Conservation (phyloP, 2,113 vertebrate species). For the Lagopus leucura region DNA sequence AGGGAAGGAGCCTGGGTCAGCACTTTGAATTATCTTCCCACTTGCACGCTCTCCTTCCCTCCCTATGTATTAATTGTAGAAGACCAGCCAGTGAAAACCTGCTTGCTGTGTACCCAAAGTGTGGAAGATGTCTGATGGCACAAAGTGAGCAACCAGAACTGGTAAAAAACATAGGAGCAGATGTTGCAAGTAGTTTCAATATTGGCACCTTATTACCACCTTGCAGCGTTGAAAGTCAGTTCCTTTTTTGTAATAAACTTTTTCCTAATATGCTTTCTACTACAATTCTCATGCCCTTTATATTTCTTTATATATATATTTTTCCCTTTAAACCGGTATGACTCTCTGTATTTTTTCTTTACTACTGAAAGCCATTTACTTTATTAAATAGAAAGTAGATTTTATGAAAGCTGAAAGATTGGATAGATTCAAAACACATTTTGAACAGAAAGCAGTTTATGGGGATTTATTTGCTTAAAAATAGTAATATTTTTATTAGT, state of each 20-base stretch:
- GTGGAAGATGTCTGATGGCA: background rate
- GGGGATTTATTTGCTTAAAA: background rate
- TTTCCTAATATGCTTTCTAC: background rate
- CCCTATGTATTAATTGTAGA: background rate
- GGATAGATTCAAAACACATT: background rate
- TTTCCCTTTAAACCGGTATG: background rate
- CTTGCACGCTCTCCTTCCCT: background rate
- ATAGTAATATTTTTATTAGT: background rate
- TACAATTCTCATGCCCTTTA: background rate
- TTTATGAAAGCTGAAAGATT: background rate
- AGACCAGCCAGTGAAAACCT: background rate
- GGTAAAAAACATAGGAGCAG: background rate
- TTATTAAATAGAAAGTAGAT: accelerated
- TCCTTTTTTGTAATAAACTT: background rate
- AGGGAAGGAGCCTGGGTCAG: background rate
- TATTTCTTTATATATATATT: background rate
- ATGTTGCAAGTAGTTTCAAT: background rate
- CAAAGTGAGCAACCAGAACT: background rate
- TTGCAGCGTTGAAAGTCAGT: background rate
- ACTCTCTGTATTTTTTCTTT: background rate
- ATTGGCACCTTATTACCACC: background rate
- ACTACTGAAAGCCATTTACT: background rate
- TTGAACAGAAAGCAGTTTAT: background rate
- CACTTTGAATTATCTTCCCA: background rate
- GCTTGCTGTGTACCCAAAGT: background rate